Conservation (phyloP, 2,797 vertebrate genomes). For the Amphiprion clarkii region DNA sequence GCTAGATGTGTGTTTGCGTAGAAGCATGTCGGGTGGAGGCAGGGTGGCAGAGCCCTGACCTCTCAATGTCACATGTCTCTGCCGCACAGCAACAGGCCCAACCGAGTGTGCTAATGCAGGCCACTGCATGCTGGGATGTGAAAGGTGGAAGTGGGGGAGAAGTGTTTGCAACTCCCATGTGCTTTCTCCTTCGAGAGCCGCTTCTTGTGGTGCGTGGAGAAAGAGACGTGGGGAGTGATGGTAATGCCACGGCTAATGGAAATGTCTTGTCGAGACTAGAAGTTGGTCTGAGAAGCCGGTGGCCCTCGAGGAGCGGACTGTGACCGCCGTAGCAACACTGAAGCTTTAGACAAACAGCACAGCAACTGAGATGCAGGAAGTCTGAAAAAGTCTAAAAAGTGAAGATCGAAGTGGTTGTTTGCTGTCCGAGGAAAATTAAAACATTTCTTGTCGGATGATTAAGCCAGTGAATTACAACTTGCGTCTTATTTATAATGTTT, state of each 20-base stretch:
- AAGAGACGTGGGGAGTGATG: slow-evolving; percentile 39
- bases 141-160: slow-evolving; percentile 55
- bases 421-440: neutral
- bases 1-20: slow-evolving; percentile 17
- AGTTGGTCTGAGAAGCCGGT: slow-evolving; percentile 52
- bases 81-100: slow-evolving; percentile 75
- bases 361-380: slow-evolving; percentile 14
- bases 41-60: slow-evolving; percentile 52
- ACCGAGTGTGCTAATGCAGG: slow-evolving; percentile 76
- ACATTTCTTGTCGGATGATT: neutral
- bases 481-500: neutral
- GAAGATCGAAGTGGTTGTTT: slow-evolving; percentile 6
- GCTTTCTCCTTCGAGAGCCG: slow-evolving; percentile 58
- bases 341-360: slow-evolving; percentile 53
- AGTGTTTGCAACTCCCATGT: slow-evolving; percentile 68
- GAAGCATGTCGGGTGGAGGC: slow-evolving; percentile 1
- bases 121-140: slow-evolving; percentile 71
- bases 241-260: slow-evolving; percentile 81
- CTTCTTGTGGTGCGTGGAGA: slow-evolving; percentile 56
- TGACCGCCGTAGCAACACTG: slow-evolving; percentile 23
- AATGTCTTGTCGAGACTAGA: slow-evolving; percentile 80
- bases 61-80: slow-evolving; percentile 72
- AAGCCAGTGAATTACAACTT: neutral
- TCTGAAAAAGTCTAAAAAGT: neutral
- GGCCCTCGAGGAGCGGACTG: slow-evolving; percentile 36